phyloP scores from a whole-genome alignment of 2,797 vertebrate species.

The Vipera ursinii region DNA sequence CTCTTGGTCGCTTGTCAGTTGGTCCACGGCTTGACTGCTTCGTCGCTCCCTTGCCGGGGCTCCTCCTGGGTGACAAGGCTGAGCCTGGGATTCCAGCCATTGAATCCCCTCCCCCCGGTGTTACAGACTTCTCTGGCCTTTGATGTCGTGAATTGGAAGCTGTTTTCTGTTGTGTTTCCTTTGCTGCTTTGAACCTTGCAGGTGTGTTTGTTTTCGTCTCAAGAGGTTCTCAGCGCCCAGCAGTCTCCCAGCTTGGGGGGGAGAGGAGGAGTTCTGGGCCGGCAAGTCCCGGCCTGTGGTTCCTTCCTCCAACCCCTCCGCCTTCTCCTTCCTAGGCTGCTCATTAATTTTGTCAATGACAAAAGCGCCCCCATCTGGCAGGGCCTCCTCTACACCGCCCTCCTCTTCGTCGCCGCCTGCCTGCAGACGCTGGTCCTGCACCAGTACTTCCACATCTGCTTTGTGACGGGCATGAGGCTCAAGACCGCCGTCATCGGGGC shows the following conservation, averaged over 20 bases:
- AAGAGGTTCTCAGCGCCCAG: not conserved
- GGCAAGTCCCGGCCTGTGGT: not conserved
- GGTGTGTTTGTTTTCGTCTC: not conserved
- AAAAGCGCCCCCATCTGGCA: constrained; percentile 85
- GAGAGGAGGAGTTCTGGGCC: not conserved
- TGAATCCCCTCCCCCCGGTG: too few species aligned
- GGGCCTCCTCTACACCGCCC: constrained; percentile 86
- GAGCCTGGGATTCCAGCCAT: not conserved
- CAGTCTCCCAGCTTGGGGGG: not conserved
- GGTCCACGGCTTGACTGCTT: not conserved
- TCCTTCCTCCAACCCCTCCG: fast-evolving
- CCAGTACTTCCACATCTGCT: constrained; percentile 96
- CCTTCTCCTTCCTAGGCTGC: constrained; percentile 71
- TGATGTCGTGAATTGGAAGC: not conserved
- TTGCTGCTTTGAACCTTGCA: not conserved
- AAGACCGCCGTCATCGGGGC: constrained; percentile 90
- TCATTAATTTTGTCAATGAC: constrained; percentile 86
- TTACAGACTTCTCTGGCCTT: not conserved
- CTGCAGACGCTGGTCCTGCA: constrained; percentile 92
- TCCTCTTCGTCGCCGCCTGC: constrained; percentile 86
- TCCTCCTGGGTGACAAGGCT: too few species aligned
- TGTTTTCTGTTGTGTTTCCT: not conserved
- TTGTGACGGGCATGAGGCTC: constrained; percentile 92
- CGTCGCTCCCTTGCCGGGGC: not conserved
- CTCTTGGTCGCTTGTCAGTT: not conserved